Conservation (phyloP, 2,888 invertebrate species). For the Xestia c-nigrum region DNA sequence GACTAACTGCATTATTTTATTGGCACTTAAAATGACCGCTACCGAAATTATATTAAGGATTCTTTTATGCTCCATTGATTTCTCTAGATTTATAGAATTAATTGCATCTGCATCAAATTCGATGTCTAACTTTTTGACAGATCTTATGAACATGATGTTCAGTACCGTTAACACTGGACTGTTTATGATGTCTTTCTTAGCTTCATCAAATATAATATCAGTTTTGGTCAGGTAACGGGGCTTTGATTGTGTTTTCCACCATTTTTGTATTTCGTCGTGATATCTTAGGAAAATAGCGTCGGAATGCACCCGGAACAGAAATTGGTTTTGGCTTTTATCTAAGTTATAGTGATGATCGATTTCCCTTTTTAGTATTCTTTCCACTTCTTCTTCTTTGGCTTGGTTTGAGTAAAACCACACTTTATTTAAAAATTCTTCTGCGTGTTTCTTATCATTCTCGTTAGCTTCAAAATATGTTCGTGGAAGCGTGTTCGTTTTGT, state of each 20-base stretch:
- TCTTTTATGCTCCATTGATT: conserved; percentile 36
- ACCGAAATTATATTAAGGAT: conserved; percentile 66
- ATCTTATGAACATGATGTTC: conserved; percentile 69
- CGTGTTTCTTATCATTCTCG: conserved; percentile 67
- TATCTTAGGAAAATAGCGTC: conserved; percentile 74
- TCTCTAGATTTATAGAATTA: conserved; percentile 60
- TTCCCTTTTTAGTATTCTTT: conserved; percentile 68
- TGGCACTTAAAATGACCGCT: conserved; percentile 65
- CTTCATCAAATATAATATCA: conserved; percentile 68
- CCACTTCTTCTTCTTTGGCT: conserved; percentile 71
- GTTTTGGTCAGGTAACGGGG: conserved; percentile 67
- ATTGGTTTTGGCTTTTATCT: conserved; percentile 64
- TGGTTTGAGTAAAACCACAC: conserved; percentile 76
- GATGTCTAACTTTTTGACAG: conserved; percentile 67
- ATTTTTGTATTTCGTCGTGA: conserved; percentile 76
- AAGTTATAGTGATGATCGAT: conserved; percentile 67
- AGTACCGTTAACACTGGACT: conserved; percentile 71
- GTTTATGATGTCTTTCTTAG: conserved; percentile 71
- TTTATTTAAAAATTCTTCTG: conserved; percentile 69
- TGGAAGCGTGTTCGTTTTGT: conserved; percentile 69
- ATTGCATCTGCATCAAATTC: conserved; percentile 61
- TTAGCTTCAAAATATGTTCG: conserved; percentile 67
- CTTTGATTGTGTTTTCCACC: conserved; percentile 71
- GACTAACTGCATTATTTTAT: conserved; percentile 69
- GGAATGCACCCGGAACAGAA: conserved; percentile 70